Percentiles rank a stretch among this genome's conserved stretches.
phyloP scores from a whole-genome alignment of 2,888 invertebrate species.

The Adineta ricciae region DNA sequence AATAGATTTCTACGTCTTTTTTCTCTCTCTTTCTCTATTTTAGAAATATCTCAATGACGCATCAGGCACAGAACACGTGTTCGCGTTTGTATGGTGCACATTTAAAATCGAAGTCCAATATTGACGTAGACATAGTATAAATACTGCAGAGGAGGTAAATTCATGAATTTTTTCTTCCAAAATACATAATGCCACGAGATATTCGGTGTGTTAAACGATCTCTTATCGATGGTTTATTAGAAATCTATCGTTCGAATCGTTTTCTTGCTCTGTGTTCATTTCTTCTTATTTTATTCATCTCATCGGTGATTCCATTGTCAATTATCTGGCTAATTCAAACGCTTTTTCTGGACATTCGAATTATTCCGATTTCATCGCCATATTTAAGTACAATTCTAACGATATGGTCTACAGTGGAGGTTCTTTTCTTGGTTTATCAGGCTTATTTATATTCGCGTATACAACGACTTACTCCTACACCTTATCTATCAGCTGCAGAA shows the following conservation, averaged over 20 bases:
- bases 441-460: neutral
- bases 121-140: too few species aligned
- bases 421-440: neutral
- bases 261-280: neutral
- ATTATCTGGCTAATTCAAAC: neutral
- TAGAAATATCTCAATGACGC: too few species aligned
- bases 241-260: neutral
- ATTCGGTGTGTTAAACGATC: neutral
- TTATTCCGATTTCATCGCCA: neutral
- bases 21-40: too few species aligned
- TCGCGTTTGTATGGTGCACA: neutral
- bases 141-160: too few species aligned
- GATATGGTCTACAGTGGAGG: neutral
- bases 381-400: neutral
- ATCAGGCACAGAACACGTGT: too few species aligned
- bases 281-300: neutral
- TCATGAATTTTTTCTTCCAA: neutral
- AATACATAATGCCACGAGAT: neutral
- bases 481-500: neutral
- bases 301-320: neutral
- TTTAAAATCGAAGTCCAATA: neutral
- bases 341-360: neutral
- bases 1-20: too few species aligned
- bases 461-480: neutral
- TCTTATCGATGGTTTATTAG: neutral